Conservation (phyloP, 1,140 invertebrate genomes). For the Sogatella furcifera region DNA sequence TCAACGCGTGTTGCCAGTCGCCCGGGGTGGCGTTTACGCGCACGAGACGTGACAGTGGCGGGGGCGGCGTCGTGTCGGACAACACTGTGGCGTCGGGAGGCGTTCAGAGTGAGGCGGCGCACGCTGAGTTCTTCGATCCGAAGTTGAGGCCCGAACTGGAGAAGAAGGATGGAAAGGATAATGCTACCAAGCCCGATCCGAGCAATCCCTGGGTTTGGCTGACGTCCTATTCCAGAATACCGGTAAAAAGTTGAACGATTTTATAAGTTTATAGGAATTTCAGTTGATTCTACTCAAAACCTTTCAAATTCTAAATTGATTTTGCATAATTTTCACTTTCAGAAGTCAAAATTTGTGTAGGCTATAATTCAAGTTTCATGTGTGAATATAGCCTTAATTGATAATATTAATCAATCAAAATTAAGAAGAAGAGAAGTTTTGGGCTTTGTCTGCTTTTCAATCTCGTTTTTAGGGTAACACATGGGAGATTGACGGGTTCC, state of each 20-base stretch:
- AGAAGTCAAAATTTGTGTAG: too few relatives aligned
- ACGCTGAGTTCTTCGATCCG: conserved; percentile 56
- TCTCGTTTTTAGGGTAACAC: too few relatives aligned
- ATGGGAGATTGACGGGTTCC: too few relatives aligned
- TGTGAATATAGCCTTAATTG: too few relatives aligned
- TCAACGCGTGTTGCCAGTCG: background rate
- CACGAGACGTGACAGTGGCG: too few relatives aligned
- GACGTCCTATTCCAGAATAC: conserved; percentile 63
- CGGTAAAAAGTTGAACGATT: conserved; percentile 38
- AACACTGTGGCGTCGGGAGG: conserved; percentile 23
- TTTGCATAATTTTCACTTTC: too few relatives aligned
- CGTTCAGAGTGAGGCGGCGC: conserved; percentile 36
- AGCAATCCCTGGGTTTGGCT: conserved; percentile 59
- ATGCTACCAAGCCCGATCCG: conserved; percentile 4
- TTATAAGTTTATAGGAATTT: background rate
- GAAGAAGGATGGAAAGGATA: conserved; percentile 37
- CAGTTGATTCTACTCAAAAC: too few relatives aligned
- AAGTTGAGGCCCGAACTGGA: conserved; percentile 49
- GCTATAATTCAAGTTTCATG: too few relatives aligned
- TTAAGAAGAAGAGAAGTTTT: too few relatives aligned
- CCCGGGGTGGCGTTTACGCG: background rate
- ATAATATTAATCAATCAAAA: too few relatives aligned
- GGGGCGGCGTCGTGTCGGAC: conserved; percentile 29
- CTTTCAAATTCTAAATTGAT: too few relatives aligned
- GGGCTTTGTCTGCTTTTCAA: too few relatives aligned